A percentile compares a stretch with the other conserved stretches of the same genome.
Conservation (phyloP, 1,140 invertebrate genomes). For the Ceratosolen fusciceps region DNA sequence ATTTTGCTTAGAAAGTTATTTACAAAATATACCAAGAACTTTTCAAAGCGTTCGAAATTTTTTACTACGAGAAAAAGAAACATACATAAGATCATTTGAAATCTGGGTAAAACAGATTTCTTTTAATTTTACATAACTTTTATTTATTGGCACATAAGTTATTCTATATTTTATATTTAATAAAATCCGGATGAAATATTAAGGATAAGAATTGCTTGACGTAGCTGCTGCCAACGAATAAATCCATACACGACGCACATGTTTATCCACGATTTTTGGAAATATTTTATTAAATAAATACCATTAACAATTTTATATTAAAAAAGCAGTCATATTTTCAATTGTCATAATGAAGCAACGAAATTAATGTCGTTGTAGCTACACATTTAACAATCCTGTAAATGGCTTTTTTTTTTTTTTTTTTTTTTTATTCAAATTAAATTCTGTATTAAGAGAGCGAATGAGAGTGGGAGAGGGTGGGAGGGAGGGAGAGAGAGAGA, state of each 20-base stretch:
- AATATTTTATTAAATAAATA: background rate
- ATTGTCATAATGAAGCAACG: too few relatives aligned
- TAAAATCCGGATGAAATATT: background rate
- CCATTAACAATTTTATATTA: too few relatives aligned
- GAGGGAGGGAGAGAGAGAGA: too few relatives aligned
- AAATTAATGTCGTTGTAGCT: too few relatives aligned
- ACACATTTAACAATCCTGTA: too few relatives aligned
- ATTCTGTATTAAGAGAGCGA: background rate
- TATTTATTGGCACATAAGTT: too few relatives aligned
- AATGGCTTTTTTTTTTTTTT: too few relatives aligned
- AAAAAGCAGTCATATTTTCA: too few relatives aligned
- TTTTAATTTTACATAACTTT: constrained; percentile 5
- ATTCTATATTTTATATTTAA: background rate
- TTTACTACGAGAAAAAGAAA: background rate
- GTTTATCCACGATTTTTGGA: background rate
- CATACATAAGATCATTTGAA: background rate
- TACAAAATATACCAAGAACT: constrained; percentile 14
- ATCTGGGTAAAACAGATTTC: background rate
- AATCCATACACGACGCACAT: background rate
- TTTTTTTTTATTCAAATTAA: background rate
- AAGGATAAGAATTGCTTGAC: background rate
- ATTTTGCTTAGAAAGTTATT: constrained; percentile 16
- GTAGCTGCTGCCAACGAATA: background rate
- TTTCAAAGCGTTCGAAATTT: constrained; percentile 15
- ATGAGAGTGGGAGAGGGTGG: too few relatives aligned